A percentile compares a stretch with the other conserved stretches of the same genome.
phyloP scores from a whole-genome alignment of 2,888 invertebrate genomes.

The Ichneumoninae sp. region DNA sequence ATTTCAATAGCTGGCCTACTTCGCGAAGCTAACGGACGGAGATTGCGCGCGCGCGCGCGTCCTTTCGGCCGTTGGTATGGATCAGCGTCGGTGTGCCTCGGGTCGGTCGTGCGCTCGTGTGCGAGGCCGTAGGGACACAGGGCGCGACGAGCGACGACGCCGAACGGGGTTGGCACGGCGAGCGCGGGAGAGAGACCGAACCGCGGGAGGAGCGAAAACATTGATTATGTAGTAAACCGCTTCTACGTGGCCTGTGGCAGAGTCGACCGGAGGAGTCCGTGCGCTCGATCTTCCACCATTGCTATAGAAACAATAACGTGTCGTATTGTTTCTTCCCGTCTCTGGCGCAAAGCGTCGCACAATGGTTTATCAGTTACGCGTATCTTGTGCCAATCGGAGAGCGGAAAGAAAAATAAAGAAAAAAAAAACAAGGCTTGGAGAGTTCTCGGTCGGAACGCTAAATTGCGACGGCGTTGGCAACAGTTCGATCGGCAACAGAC shows the following conservation, averaged over 20 bases:
- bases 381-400: neutral
- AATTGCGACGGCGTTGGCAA: neutral
- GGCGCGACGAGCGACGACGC: constrained; percentile 10
- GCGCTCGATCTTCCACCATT: constrained; percentile 16
- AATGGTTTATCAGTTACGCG: neutral
- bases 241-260: constrained; percentile 25
- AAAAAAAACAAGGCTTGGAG: neutral
- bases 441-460: neutral
- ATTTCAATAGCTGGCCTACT: constrained; percentile 62
- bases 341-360: neutral
- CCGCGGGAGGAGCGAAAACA: constrained; percentile 70
- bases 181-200: constrained; percentile 28
- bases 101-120: neutral
- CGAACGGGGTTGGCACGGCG: constrained; percentile 31
- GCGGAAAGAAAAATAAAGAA: neutral
- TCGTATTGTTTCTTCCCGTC: neutral
- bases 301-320: neutral
- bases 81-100: constrained; percentile 23
- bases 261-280: constrained; percentile 2
- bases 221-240: constrained; percentile 74
- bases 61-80: constrained; percentile 29
- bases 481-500: neutral
- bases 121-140: constrained; percentile 8
- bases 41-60: neutral
- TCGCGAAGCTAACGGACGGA: constrained; percentile 16